A percentile compares a stretch with the other conserved stretches of the same genome.
phyloP scores from a whole-genome alignment of 2,888 invertebrate genomes.

The Isoperla grammatica region DNA sequence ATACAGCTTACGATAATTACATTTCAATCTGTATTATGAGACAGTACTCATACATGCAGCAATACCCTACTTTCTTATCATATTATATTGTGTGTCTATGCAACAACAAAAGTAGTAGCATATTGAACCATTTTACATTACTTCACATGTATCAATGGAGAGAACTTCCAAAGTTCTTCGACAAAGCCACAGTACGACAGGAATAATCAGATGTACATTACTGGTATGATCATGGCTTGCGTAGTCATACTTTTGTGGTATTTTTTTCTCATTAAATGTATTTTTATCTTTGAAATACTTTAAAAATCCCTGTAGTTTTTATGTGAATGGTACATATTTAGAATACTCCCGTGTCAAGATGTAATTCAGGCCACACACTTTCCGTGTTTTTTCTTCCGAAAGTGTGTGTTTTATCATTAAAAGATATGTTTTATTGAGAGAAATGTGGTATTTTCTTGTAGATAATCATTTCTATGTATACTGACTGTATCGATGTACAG shows the following conservation, averaged over 20 bases:
- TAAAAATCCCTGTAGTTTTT: constrained; percentile 29
- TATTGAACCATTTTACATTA: no score
- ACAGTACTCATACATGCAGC: no score
- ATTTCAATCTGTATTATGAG: no score
- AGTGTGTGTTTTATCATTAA: constrained; percentile 24
- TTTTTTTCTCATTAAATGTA: constrained; percentile 34
- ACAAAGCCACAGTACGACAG: constrained; percentile 30
- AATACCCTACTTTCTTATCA: no score
- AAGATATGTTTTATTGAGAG: constrained; percentile 26
- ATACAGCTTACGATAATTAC: no score
- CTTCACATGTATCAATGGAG: constrained; percentile 2
- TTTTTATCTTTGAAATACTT: constrained; percentile 34
- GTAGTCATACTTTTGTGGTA: constrained; percentile 31
- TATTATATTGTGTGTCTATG: no score
- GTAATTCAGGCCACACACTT: constrained; percentile 26
- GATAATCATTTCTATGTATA: constrained; percentile 24
- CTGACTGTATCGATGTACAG: constrained; percentile 29
- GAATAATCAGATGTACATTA: constrained; percentile 27
- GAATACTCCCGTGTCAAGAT: constrained; percentile 21
- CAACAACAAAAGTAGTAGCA: no score
- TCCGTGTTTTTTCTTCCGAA: constrained; percentile 28
- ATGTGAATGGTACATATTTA: constrained; percentile 20
- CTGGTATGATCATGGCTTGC: constrained; percentile 24
- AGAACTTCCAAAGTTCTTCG: constrained; percentile 24
- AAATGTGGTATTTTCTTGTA: constrained; percentile 30